Percentiles rank a stretch among this genome's conserved stretches.
Evolutionary conservation across 2,888 invertebrate species (phyloP).

Genomic region (Pyrgus malvae): DNA sequence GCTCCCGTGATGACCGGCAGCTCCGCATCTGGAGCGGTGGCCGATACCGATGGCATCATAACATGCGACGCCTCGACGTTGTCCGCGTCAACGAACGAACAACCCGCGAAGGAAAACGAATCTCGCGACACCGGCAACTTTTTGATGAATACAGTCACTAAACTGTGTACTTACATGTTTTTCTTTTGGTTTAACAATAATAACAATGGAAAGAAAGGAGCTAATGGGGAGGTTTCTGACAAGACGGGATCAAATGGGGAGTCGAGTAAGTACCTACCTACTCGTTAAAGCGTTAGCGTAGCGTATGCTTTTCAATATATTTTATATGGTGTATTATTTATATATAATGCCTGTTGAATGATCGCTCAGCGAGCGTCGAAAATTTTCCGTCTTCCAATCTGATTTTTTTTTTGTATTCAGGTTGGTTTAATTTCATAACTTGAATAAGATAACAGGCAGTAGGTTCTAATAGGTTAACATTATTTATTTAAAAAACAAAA

Average conservation of each 20-base stretch:
- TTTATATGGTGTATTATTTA: too few species aligned
- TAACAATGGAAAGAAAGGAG: slow-evolving; percentile 3
- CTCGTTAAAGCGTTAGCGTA: too few species aligned
- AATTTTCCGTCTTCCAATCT: too few species aligned
- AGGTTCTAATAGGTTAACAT: too few species aligned
- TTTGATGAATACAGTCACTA: neutral
- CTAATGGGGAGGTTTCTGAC: neutral
- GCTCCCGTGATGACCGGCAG: slow-evolving; percentile 3
- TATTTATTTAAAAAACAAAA: too few species aligned
- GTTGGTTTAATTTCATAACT: too few species aligned
- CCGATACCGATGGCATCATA: slow-evolving; percentile 1
- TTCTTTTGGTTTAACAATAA: slow-evolving; percentile 13
- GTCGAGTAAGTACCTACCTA: slow-evolving; percentile 1
- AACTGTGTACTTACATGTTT: slow-evolving; percentile 14
- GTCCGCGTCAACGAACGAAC: neutral
- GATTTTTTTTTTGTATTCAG: too few species aligned
- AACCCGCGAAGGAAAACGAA: neutral
- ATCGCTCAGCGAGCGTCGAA: too few species aligned
- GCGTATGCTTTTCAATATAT: too few species aligned
- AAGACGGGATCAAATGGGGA: neutral
- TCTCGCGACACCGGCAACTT: neutral
- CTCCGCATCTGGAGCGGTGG: neutral
- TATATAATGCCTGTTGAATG: too few species aligned
- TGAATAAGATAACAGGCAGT: too few species aligned
- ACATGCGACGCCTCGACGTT: neutral